Conservation (phyloP, 2,113 vertebrate genomes). For the Neotragus moschatus region DNA sequence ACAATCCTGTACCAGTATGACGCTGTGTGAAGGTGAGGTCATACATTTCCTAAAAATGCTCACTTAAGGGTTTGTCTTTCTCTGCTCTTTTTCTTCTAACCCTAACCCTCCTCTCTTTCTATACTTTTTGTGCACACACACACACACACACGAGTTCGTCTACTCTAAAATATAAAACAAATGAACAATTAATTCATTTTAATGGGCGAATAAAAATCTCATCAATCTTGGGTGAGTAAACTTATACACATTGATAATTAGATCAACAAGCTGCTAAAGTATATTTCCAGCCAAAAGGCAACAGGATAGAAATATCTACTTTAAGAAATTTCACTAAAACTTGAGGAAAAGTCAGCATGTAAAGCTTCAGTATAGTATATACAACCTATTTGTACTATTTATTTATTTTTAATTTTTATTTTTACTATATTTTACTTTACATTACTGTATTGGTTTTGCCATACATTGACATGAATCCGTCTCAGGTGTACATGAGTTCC, state of each 20-base stretch:
- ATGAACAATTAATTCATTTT: background rate
- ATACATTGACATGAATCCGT: too few species aligned
- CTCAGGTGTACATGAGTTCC: too few species aligned
- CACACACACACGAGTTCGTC: background rate
- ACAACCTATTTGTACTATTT: background rate
- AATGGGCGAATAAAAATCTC: background rate
- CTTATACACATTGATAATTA: background rate
- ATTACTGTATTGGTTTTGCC: too few species aligned
- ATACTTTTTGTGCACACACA: background rate
- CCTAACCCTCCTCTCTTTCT: background rate
- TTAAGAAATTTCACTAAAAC: background rate
- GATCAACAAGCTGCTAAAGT: background rate
- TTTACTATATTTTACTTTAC: too few species aligned
- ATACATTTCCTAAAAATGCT: background rate
- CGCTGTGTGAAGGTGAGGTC: background rate
- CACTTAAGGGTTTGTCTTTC: background rate
- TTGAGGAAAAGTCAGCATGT: background rate
- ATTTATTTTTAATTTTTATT: too few species aligned
- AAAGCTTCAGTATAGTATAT: background rate
- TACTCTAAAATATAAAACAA: background rate
- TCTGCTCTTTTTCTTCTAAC: background rate
- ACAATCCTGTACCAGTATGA: fast-evolving
- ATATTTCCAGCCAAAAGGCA: background rate
- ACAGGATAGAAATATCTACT: background rate
- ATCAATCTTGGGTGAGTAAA: background rate